These are phyloP conservation scores for Pelosia muscerda DNA, from an alignment of 2,888 invertebrate species.

Conservation along the genomic window DNA sequence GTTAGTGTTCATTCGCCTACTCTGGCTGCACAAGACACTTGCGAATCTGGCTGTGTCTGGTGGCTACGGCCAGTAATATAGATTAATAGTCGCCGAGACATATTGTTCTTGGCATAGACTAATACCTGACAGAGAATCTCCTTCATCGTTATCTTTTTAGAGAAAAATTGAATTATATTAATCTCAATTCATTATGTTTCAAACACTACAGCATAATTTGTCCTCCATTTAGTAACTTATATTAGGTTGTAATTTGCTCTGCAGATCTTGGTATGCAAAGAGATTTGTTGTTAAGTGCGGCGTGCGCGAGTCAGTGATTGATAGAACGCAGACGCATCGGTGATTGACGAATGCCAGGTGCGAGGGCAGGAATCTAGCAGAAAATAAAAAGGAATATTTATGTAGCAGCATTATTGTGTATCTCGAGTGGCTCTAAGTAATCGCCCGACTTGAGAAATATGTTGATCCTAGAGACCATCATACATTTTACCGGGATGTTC, in stretches of 20 bases:
- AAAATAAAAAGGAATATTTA: conserved; percentile 8
- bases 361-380: conserved; percentile 11
- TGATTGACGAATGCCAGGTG: conserved; percentile 28
- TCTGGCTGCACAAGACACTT: neutral
- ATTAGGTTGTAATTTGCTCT: neutral
- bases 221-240: neutral
- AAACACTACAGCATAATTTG: neutral
- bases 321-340: conserved; percentile 26
- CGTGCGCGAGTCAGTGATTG: conserved; percentile 1
- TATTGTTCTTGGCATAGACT: neutral
- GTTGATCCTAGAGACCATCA: neutral
- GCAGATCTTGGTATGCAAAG: neutral
- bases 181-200: too few relatives aligned
- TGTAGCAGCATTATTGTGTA: neutral
- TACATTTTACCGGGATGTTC: neutral
- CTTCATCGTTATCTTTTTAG: too few relatives aligned
- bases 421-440: neutral
- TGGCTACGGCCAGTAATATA: neutral
- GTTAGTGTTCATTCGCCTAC: conserved; percentile 35
- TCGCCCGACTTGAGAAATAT: neutral
- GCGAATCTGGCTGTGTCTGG: neutral
- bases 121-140: neutral
- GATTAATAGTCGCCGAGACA: neutral
- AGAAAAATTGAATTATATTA: too few relatives aligned
- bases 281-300: conserved; percentile 1